phyloP scores from a whole-genome alignment of 37 sponge, comb jelly and placozoan genomes.

The Spongia lamella region DNA sequence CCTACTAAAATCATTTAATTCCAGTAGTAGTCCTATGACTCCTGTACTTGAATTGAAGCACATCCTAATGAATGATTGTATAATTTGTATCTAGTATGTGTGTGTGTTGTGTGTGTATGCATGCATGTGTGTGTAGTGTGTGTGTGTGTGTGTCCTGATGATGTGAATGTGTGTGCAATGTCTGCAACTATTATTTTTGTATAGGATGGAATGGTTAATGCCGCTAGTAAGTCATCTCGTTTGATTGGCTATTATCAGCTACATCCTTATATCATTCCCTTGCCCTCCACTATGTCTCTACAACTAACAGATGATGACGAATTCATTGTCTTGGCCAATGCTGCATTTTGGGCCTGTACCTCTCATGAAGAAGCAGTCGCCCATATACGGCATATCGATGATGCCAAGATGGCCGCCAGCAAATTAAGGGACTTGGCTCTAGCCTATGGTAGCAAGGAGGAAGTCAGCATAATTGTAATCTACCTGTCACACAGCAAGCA shows the following conservation, averaged over 20 bases:
- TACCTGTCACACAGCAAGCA: too few relatives aligned
- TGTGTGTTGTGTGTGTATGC: too few relatives aligned
- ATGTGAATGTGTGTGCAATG: neutral
- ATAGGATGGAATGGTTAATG: constrained; percentile 72
- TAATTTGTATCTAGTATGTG: too few relatives aligned
- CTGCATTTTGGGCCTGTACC: constrained; percentile 66
- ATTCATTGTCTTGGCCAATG: constrained; percentile 71
- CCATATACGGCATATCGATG: constrained; percentile 4
- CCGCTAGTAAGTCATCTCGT: constrained; percentile 48
- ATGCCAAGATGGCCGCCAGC: constrained; percentile 62
- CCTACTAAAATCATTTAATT: too few relatives aligned
- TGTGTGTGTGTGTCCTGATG: too few relatives aligned
- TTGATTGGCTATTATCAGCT: constrained; percentile 74
- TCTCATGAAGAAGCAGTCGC: constrained; percentile 48
- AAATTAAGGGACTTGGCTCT: constrained; percentile 74
- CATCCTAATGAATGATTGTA: too few relatives aligned
- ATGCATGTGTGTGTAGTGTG: too few relatives aligned
- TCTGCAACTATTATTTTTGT: neutral
- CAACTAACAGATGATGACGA: constrained; percentile 50
- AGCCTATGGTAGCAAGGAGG: constrained; percentile 57
- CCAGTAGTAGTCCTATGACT: too few relatives aligned
- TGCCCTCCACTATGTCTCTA: constrained; percentile 62
- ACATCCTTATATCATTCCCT: constrained; percentile 75
- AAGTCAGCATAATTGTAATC: constrained; percentile 69
- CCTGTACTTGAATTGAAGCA: too few relatives aligned